Base-by-base conservation (phyloP, 2,797 vertebrate genomes). In the Bufotes viridis region DNA sequence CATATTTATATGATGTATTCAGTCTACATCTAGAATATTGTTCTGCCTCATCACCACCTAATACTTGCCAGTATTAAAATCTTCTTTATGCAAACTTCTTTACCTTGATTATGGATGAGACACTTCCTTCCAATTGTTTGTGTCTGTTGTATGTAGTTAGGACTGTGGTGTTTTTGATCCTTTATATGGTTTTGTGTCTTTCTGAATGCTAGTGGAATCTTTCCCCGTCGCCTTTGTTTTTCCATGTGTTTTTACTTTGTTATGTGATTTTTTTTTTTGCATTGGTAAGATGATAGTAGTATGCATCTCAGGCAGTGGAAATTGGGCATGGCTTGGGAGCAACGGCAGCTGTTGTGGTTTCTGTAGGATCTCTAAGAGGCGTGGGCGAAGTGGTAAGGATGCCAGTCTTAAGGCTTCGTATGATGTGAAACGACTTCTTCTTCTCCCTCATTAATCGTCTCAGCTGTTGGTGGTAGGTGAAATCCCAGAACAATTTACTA, bases 201-300 rank as follows among this genome's bases (percentile, higher is more conserved):
- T 72, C 53, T 63, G 29, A 9, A 3, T 76, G 20, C 22, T 29
- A 60, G 20, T 22, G 34, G 61, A 24, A 49, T 13, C 63, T 29
- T 60, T 63, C 22, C 53, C 7, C 49, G 24, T 84, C 1, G 24
- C 61, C 22, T 83, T 79, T 42, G 42, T 42, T 84, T 80, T 70
- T 72, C 29, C 67, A 76, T 81, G 83, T 81, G 83, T 81, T 87
- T 85, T 26, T 58, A 58, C 87, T 84, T 84, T 84, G 72, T 12
- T 70, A 69, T 65, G 53, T 79, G 1, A 2, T 26, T 29, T 26
- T 84, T 34, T 67, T 82, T 80, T 29, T 7, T 86, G 78, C 60
- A 18, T 60, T 81, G 29, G 88, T 82, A 89, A 86, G 53, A 78
- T 78, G 88, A 89, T 86, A 82, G 22, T 61, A 78, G 84, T 84